Evolutionary conservation across 2,797 vertebrate species (phyloP).

Genomic region (Neosalanx taihuensis): DNA sequence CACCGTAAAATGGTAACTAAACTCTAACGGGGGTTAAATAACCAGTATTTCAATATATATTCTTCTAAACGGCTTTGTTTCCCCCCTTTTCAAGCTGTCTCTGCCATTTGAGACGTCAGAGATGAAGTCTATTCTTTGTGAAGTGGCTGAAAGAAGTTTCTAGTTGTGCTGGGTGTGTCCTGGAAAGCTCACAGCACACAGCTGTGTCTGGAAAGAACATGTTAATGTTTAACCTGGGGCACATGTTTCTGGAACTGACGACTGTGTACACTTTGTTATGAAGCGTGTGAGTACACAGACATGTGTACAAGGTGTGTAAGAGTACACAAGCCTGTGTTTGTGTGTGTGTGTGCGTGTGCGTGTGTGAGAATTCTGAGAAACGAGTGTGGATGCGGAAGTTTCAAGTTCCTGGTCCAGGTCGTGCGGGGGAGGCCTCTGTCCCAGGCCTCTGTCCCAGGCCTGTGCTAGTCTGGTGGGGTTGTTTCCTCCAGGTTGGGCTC

Average conservation of each 20-base stretch:
- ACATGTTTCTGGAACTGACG: not conserved
- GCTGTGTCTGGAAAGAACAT: not conserved
- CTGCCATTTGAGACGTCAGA: not conserved
- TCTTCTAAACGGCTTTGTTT: too few relatives aligned
- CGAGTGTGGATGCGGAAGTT: not conserved
- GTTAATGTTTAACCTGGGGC: conserved; percentile 1
- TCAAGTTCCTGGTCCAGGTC: not conserved
- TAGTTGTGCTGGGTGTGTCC: conserved; percentile 14
- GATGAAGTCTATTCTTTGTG: conserved; percentile 10
- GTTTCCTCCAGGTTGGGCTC: too few relatives aligned
- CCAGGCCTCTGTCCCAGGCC: conserved; percentile 2
- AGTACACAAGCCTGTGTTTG: conserved; percentile 7
- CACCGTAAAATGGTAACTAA: too few relatives aligned
- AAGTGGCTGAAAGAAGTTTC: conserved; percentile 4
- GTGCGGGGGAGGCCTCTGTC: not conserved
- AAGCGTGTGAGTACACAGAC: conserved; percentile 4
- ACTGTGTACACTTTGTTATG: conserved; percentile 10
- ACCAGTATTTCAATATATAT: too few relatives aligned
- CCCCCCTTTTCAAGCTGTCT: not conserved
- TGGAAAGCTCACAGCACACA: conserved; percentile 16
- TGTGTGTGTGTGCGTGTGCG: conserved; percentile 13
- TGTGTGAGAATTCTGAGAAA: conserved; percentile 4
- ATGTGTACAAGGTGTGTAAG: not conserved
- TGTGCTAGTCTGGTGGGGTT: too few relatives aligned
- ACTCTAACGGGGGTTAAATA: too few relatives aligned